Conservation (phyloP, 2,888 invertebrate genomes). For the Oegoconia quadripuncta region DNA sequence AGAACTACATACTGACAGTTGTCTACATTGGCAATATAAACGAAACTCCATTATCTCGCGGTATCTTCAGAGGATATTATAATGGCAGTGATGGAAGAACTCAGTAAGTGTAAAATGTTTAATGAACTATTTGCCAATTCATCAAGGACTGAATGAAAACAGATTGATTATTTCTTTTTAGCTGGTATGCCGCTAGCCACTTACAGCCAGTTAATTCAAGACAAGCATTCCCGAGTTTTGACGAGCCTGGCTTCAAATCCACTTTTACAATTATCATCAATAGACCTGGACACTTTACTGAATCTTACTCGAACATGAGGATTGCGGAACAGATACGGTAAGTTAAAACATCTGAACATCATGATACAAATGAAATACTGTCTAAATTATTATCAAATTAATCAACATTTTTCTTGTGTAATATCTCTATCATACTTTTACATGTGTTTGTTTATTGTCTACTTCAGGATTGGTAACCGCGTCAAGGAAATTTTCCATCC, state of each 20-base stretch:
- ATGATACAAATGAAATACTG: background rate
- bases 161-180: slow-evolving; percentile 38
- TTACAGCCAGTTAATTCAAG: slow-evolving; percentile 89
- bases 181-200: slow-evolving; percentile 88
- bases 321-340: slow-evolving; percentile 32
- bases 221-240: slow-evolving; percentile 90
- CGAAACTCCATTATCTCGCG: slow-evolving; percentile 64
- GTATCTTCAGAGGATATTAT: slow-evolving; percentile 65
- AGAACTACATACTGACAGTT: slow-evolving; percentile 42
- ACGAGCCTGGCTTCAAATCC: slow-evolving; percentile 84
- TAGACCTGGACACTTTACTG: slow-evolving; percentile 44
- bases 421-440: background rate
- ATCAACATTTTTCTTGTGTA: too few relatives aligned
- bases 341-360: slow-evolving; percentile 32
- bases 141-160: background rate
- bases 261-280: slow-evolving; percentile 79
- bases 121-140: background rate
- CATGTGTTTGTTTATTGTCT: too few relatives aligned
- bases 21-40: slow-evolving; percentile 64
- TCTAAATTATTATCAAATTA: background rate
- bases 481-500: slow-evolving; percentile 66
- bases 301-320: slow-evolving; percentile 62
- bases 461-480: slow-evolving; percentile 47
- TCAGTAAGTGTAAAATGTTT: slow-evolving; percentile 42
- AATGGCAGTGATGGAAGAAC: slow-evolving; percentile 37